Percentiles rank a stretch among this genome's conserved stretches.
Evolutionary conservation across 2,113 vertebrate genomes (phyloP).

Genomic region (Thymallus thymallus): DNA sequence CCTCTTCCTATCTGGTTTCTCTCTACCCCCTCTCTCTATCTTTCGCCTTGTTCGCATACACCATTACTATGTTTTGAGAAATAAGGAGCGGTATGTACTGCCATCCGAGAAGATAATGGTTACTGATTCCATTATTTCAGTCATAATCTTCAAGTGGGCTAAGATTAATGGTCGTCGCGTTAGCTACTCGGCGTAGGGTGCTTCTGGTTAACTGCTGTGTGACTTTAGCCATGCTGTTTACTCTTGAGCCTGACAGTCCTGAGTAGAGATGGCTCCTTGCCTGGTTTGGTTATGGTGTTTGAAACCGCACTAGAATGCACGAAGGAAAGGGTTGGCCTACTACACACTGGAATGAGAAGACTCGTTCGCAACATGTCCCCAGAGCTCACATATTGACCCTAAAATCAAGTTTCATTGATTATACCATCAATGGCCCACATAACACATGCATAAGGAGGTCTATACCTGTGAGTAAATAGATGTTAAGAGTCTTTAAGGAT

Average conservation of each 20-base stretch:
- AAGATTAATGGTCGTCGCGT: constrained; percentile 84
- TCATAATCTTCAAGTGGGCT: constrained; percentile 88
- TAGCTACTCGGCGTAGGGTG: constrained; percentile 53
- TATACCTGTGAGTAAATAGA: constrained; percentile 63
- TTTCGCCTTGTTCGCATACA: background rate
- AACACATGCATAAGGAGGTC: constrained; percentile 56
- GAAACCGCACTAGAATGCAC: too few relatives aligned
- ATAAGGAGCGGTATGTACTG: constrained; percentile 78
- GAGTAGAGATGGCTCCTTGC: constrained; percentile 8
- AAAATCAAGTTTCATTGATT: constrained; percentile 64
- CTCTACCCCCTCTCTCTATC: background rate
- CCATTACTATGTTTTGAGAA: constrained; percentile 76
- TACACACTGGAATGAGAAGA: constrained; percentile 27
- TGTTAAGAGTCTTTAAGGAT: constrained; percentile 45
- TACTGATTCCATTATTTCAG: constrained; percentile 83
- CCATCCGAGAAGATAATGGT: constrained; percentile 83
- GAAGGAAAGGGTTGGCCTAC: background rate
- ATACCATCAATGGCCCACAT: constrained; percentile 50
- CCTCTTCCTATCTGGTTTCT: background rate
- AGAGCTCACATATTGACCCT: constrained; percentile 61
- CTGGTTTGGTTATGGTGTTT: constrained; percentile 19
- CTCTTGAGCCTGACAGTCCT: constrained; percentile 69
- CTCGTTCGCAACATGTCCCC: constrained; percentile 60
- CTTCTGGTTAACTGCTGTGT: constrained; percentile 69
- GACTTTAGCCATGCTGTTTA: constrained; percentile 73